These are phyloP conservation scores for Chamaetylas fuelleborni DNA, from an alignment of 2,113 vertebrate species.

Conservation along the genomic window DNA sequence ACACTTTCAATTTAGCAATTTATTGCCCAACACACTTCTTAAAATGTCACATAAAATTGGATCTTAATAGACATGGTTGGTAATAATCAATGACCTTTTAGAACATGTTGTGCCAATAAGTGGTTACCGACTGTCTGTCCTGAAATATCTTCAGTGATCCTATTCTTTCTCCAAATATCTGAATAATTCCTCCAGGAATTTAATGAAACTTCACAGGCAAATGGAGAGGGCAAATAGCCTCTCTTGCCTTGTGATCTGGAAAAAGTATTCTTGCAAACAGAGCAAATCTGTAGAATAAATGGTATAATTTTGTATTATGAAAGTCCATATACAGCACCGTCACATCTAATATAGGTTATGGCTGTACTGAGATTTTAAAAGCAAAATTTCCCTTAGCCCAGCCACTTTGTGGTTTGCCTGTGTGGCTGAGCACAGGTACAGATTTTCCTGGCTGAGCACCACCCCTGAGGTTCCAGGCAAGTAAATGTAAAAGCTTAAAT, in stretches of 20 bases:
- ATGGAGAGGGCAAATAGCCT: neutral
- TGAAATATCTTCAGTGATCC: neutral
- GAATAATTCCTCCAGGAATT: neutral
- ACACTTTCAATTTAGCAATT: neutral
- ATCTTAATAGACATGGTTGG: constrained; percentile 26
- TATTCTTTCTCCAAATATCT: neutral
- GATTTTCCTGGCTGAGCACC: neutral
- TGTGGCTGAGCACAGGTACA: neutral
- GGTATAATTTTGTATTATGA: neutral
- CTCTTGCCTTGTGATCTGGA: neutral
- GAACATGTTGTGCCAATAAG: neutral
- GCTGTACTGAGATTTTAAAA: neutral
- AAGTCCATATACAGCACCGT: neutral
- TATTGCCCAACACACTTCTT: neutral
- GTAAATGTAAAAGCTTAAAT: neutral
- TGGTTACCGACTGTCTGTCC: neutral
- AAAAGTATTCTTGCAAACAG: neutral
- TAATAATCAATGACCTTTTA: constrained; percentile 52
- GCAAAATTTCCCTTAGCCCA: neutral
- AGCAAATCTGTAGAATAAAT: neutral
- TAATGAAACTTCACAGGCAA: neutral
- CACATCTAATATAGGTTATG: neutral
- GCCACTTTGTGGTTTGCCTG: neutral
- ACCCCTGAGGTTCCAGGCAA: neutral
- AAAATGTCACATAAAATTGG: constrained; percentile 50